phyloP scores from a whole-genome alignment of 2,888 invertebrate species.

The Rotaria macrura region DNA sequence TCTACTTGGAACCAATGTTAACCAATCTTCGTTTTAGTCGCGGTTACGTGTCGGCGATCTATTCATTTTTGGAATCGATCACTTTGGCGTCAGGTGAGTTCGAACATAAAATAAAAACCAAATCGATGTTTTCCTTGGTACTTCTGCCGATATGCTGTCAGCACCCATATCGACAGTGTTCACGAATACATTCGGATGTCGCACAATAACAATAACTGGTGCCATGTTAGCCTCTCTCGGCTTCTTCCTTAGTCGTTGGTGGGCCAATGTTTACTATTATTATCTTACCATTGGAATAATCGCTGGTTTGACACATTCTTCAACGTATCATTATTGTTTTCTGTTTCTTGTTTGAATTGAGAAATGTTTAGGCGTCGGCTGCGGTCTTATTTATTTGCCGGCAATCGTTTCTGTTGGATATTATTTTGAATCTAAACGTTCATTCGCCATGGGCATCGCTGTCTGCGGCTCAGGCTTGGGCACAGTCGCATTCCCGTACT shows the following conservation, averaged over 20 bases:
- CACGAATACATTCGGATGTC: constrained; percentile 87
- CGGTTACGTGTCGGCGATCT: neutral
- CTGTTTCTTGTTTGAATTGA: neutral
- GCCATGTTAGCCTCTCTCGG: constrained; percentile 63
- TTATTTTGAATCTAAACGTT: constrained; percentile 85
- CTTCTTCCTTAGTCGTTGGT: constrained; percentile 69
- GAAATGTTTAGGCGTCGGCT: constrained; percentile 68
- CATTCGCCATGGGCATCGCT: constrained; percentile 75
- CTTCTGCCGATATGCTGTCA: constrained; percentile 50
- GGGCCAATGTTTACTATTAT: constrained; percentile 68
- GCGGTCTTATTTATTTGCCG: constrained; percentile 90
- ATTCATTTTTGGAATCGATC: constrained; percentile 22
- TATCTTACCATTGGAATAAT: constrained; percentile 85
- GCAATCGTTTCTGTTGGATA: constrained; percentile 93
- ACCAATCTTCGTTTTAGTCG: neutral
- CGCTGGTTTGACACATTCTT: constrained; percentile 54
- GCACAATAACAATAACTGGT: constrained; percentile 76
- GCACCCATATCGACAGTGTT: constrained; percentile 88
- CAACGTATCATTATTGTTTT: neutral
- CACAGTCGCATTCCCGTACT: constrained; percentile 70
- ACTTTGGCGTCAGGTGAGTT: constrained; percentile 22
- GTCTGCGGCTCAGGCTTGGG: constrained; percentile 81
- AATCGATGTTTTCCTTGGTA: too few relatives aligned
- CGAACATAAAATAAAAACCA: too few relatives aligned
- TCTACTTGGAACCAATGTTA: neutral